These are phyloP conservation scores for Albula goreensis DNA, from an alignment of 2,113 vertebrate species.

Conservation along the genomic window DNA sequence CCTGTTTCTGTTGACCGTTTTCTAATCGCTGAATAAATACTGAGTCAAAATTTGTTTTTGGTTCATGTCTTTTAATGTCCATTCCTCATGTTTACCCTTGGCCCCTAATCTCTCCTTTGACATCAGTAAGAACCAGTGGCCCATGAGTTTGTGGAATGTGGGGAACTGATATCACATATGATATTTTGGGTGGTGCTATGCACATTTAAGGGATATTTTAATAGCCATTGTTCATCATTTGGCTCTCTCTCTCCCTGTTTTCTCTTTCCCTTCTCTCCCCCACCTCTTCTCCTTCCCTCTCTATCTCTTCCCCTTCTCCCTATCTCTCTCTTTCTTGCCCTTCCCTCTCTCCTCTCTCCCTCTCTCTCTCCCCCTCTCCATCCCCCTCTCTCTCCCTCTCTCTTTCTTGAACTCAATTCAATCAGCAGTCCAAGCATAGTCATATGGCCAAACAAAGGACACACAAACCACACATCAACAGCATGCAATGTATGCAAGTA, in stretches of 20 bases:
- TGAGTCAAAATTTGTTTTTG: not conserved
- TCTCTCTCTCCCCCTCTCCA: constrained; percentile 7
- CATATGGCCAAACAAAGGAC: not conserved
- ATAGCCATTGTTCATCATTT: constrained; percentile 5
- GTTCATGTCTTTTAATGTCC: not conserved
- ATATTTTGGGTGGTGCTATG: not conserved
- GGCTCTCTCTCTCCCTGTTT: constrained; percentile 25
- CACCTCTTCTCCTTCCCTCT: constrained; percentile 21
- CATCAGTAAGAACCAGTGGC: not conserved
- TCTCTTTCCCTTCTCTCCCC: constrained; percentile 26
- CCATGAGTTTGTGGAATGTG: not conserved
- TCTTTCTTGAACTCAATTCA: no score
- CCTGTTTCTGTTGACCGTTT: not conserved
- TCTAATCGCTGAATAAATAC: not conserved
- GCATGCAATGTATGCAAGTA: no score
- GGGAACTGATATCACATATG: not conserved
- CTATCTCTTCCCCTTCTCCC: constrained; percentile 17
- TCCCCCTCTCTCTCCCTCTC: not conserved
- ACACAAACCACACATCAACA: not conserved
- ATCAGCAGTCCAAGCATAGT: no score
- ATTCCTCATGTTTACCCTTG: not conserved
- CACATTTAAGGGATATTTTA: not conserved
- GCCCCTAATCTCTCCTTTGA: not conserved
- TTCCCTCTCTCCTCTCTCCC: constrained; percentile 27
- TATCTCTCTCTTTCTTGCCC: constrained; percentile 8